Evolutionary conservation across 2,797 vertebrate species (phyloP).

Genomic region (Sebastes wilsoni): DNA sequence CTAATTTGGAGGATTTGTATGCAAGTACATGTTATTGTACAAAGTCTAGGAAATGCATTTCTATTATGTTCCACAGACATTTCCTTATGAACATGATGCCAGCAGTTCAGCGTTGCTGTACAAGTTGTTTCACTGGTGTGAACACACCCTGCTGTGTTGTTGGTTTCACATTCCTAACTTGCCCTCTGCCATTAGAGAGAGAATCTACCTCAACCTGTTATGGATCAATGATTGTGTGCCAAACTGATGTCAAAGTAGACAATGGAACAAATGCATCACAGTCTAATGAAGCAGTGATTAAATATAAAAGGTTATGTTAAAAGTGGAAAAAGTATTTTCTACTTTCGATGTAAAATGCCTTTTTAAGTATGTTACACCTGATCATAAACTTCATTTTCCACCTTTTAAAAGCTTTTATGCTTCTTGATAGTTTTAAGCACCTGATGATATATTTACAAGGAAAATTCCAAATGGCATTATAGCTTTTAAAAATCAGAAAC

Average conservation of each 20-base stretch:
- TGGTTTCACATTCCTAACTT: constrained; percentile 43
- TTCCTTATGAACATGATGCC: background rate
- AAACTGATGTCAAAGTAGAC: background rate
- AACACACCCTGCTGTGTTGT: constrained; percentile 37
- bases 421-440: too few relatives aligned
- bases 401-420: background rate
- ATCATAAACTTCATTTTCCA: background rate
- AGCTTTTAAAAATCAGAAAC: background rate
- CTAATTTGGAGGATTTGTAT: too few relatives aligned
- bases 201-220: constrained; percentile 33
- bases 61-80: background rate
- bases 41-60: background rate
- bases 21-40: background rate
- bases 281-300: rapidly evolving
- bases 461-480: background rate
- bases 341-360: background rate
- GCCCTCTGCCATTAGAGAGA: background rate
- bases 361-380: background rate
- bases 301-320: background rate
- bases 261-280: background rate
- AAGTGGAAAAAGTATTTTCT: background rate
- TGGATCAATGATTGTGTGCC: background rate
- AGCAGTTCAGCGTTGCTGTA: background rate
- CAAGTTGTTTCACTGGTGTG: background rate
- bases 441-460: too few relatives aligned